phyloP scores from a whole-genome alignment of 2,888 invertebrate species.

The Heliconius cydno region DNA sequence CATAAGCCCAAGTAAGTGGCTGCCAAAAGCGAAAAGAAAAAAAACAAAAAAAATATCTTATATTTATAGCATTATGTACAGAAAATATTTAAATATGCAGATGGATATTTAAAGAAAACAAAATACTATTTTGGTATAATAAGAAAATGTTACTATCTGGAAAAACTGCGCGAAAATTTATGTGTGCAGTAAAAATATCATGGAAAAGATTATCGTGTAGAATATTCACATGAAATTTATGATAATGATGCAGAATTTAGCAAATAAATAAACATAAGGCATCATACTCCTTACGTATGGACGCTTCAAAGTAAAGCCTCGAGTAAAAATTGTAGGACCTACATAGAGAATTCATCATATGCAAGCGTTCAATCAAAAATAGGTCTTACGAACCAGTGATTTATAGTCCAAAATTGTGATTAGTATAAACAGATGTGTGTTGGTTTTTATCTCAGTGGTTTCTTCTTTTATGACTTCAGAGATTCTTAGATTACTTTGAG shows the following conservation, averaged over 20 bases:
- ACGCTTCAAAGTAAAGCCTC: slow-evolving; percentile 12
- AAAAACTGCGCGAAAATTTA: background rate
- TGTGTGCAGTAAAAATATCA: background rate
- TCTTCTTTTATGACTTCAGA: slow-evolving; percentile 37
- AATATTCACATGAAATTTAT: slow-evolving; percentile 16
- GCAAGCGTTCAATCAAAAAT: slow-evolving; percentile 3
- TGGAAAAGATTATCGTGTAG: background rate
- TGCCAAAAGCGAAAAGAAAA: background rate
- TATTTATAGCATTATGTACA: background rate
- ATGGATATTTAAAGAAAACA: background rate
- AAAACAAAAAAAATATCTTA: background rate
- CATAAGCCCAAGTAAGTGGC: background rate
- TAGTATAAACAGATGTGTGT: background rate
- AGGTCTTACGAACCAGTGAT: background rate
- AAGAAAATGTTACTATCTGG: background rate
- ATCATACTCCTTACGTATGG: slow-evolving; percentile 4
- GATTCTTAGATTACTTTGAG: slow-evolving; percentile 39
- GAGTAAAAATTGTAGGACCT: slow-evolving; percentile 11
- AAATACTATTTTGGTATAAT: background rate
- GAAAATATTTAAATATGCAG: background rate
- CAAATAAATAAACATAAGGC: slow-evolving; percentile 18
- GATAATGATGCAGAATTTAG: slow-evolving; percentile 10
- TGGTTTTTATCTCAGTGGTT: slow-evolving; percentile 31
- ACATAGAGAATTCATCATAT: slow-evolving; percentile 7
- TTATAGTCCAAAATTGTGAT: slow-evolving; percentile 7